phyloP scores from a whole-genome alignment of 2,797 vertebrate species.

The Cercopithecus diana region DNA sequence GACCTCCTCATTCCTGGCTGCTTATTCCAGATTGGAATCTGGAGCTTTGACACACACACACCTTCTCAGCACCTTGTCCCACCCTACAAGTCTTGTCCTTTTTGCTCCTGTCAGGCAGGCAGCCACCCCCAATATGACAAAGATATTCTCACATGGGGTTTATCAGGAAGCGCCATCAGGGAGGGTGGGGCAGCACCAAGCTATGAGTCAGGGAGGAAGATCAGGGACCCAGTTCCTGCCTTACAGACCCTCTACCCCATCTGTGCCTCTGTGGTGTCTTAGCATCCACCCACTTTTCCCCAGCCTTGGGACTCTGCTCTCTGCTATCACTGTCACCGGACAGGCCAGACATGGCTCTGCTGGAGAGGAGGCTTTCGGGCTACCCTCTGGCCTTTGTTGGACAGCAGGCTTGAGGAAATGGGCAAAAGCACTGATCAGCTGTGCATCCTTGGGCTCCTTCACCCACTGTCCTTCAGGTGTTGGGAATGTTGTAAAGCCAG shows the following conservation, averaged over 20 bases:
- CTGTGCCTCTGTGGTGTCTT: neutral
- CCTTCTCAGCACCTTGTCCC: neutral
- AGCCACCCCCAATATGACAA: neutral
- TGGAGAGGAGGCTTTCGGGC: neutral
- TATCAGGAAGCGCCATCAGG: neutral
- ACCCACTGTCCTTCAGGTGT: neutral
- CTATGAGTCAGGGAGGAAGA: neutral
- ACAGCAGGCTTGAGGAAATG: neutral
- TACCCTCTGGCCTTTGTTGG: neutral
- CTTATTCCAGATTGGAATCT: neutral
- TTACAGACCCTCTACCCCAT: neutral
- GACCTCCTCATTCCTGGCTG: neutral
- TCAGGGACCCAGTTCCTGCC: too few relatives aligned
- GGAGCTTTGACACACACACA: neutral
- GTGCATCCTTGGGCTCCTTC: neutral
- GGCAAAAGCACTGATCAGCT: too few relatives aligned
- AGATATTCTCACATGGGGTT: neutral
- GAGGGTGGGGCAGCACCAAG: too few relatives aligned
- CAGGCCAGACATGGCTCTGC: neutral
- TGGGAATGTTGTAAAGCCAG: neutral
- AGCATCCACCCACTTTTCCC: neutral
- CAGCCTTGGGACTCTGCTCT: neutral
- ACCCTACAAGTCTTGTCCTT: neutral
- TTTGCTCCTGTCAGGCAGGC: neutral
- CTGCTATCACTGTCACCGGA: neutral